These are phyloP conservation scores for Dynastes hyllus DNA, from an alignment of 2,888 invertebrate species.

Conservation along the genomic window DNA sequence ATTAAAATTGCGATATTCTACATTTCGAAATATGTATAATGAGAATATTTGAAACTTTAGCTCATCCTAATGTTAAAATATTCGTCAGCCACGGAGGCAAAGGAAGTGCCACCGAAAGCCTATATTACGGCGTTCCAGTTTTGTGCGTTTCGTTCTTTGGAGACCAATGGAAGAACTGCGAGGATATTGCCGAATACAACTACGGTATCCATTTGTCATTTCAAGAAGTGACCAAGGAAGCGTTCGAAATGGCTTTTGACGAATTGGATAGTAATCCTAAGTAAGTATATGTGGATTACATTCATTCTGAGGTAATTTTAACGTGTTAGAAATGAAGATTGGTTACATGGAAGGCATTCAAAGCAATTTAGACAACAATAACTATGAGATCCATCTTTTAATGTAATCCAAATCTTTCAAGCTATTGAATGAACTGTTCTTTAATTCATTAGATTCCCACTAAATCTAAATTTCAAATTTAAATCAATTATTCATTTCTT, in stretches of 20 bases:
- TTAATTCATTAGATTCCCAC: too few relatives aligned
- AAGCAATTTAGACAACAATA: too few relatives aligned
- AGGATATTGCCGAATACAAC: slow-evolving; percentile 27
- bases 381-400: too few relatives aligned
- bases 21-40: not conserved
- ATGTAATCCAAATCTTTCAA: too few relatives aligned
- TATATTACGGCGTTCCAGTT: slow-evolving; percentile 63
- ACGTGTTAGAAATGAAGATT: too few relatives aligned
- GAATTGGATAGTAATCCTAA: slow-evolving; percentile 59
- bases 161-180: slow-evolving; percentile 46
- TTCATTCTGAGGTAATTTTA: too few relatives aligned
- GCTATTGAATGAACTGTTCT: too few relatives aligned
- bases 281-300: not conserved
- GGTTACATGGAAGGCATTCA: too few relatives aligned
- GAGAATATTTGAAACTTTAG: slow-evolving; percentile 60
- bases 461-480: too few relatives aligned
- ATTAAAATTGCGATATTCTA: not conserved
- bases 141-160: slow-evolving; percentile 56
- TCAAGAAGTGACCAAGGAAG: slow-evolving; percentile 68
- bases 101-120: slow-evolving; percentile 74
- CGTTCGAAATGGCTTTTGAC: slow-evolving; percentile 67
- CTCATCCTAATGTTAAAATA: slow-evolving; percentile 73
- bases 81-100: slow-evolving; percentile 77
- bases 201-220: slow-evolving; percentile 44
- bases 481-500: too few relatives aligned